Evolutionary conservation across 2,888 invertebrate genomes (phyloP).

Genomic region (Diachrysia chrysitis): DNA sequence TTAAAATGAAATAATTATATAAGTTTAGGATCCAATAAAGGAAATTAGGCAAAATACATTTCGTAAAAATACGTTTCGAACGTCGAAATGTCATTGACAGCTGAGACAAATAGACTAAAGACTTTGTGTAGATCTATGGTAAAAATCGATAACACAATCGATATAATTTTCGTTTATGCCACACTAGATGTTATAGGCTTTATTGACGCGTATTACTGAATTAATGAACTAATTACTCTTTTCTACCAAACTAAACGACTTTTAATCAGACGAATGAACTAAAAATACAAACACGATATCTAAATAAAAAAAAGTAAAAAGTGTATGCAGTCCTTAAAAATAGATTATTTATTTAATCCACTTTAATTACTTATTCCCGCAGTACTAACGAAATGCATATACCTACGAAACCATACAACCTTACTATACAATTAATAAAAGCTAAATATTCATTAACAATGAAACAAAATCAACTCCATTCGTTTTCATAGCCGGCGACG

Average conservation of each 20-base stretch:
- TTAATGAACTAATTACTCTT: background rate
- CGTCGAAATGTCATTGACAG: constrained; percentile 85
- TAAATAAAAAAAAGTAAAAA: background rate
- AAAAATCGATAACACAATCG: constrained; percentile 76
- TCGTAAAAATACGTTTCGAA: constrained; percentile 77
- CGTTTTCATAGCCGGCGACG: constrained; percentile 58
- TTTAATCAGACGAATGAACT: no score
- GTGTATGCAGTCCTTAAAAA: no score
- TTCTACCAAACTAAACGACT: no score
- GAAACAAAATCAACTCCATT: constrained; percentile 54
- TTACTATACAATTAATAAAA: background rate
- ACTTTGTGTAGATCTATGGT: constrained; percentile 76
- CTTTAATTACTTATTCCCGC: no score
- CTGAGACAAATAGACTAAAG: constrained; percentile 81
- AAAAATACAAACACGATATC: background rate
- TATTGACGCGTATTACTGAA: background rate
- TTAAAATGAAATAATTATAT: constrained; percentile 64
- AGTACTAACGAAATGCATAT: no score
- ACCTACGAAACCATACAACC: no score
- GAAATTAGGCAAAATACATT: constrained; percentile 72
- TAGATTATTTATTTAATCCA: no score
- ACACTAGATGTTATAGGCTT: background rate
- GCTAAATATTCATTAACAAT: constrained; percentile 9
- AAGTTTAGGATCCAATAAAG: constrained; percentile 67
- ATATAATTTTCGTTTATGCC: constrained; percentile 12